A percentile compares a stretch with the other conserved stretches of the same genome.
Conservation (phyloP, 2,888 invertebrate species). For the Andrena haemorrhoa region DNA sequence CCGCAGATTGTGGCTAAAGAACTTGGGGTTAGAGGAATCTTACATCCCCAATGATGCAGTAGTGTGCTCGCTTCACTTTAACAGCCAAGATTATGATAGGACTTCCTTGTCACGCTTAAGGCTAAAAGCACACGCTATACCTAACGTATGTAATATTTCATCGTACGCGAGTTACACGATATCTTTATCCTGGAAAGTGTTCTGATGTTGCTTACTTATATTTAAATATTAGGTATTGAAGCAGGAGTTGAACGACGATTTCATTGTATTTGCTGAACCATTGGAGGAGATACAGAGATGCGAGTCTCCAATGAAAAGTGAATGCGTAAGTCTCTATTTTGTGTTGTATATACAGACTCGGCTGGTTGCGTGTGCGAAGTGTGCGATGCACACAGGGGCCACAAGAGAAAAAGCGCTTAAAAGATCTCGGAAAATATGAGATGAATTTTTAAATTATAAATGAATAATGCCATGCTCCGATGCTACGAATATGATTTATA, state of each 20-base stretch:
- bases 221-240: background rate
- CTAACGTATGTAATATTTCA: background rate
- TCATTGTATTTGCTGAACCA: background rate
- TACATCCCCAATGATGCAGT: background rate
- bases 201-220: background rate
- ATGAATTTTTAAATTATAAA: too few relatives aligned
- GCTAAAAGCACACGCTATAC: background rate
- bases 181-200: too few relatives aligned
- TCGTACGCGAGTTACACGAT: background rate
- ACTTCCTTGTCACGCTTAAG: constrained; percentile 1
- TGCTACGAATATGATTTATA: too few relatives aligned
- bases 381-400: too few relatives aligned
- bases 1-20: constrained; percentile 2
- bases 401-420: too few relatives aligned
- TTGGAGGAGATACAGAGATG: background rate
- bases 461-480: too few relatives aligned
- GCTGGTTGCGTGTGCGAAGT: too few relatives aligned
- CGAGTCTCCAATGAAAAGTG: background rate
- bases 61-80: background rate
- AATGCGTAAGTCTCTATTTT: background rate
- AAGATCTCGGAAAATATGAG: too few relatives aligned
- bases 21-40: background rate
- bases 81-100: background rate
- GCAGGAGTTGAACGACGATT: background rate
- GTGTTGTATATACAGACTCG: background rate